Evolutionary conservation across 37 sponge, comb jelly and placozoan species (phyloP), one percentile per base, ranked within the genome.

Genomic region (Beroe ovata): DNA sequence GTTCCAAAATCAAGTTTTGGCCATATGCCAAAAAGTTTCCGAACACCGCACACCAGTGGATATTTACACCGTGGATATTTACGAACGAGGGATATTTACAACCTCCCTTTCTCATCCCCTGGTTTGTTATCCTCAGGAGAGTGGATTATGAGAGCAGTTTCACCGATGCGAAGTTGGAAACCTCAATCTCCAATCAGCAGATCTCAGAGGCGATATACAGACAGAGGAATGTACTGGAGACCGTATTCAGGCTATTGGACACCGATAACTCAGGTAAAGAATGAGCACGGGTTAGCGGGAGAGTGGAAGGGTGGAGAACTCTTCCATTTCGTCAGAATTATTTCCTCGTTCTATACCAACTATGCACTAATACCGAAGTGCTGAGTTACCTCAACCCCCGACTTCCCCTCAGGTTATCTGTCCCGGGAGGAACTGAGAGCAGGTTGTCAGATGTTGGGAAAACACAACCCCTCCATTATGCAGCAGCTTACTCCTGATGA

Each of bases 181-280:
- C 38, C 22, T 32, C 16, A 0, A 77, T 77, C 21, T 30, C 42
- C 18, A 42, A 77, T 77, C 26, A 77, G 28, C 84, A 77, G 11
- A 35, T 89, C 0, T 38, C 89, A 2, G 89, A 89, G 39, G 39
- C 89, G 3, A 60, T 89, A 2, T 89, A 89, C 35, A 37, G 64
- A 20, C 89, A 89, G 23, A 59, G 64, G 39, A 89, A 89, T 22
- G 39, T 36, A 6, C 64, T 89, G 1, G 89, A 89, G 23, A 89
- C 89, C 1, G 39, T 89, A 16, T 89, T 89, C 64, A 63, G 89
- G 22, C 21, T 89, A 14, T 39, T 89, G 22, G 89, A 89, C 39
- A 89, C 63, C n/a, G 89, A 89, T 58, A 89, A 89, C 42, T 89
- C 89, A 59, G 89, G 89, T 89, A 41, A 41, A 47, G 54, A 47